phyloP scores from a whole-genome alignment of 37 sponge, comb jelly and placozoan genomes.

The Cliona cf. orientalis region DNA sequence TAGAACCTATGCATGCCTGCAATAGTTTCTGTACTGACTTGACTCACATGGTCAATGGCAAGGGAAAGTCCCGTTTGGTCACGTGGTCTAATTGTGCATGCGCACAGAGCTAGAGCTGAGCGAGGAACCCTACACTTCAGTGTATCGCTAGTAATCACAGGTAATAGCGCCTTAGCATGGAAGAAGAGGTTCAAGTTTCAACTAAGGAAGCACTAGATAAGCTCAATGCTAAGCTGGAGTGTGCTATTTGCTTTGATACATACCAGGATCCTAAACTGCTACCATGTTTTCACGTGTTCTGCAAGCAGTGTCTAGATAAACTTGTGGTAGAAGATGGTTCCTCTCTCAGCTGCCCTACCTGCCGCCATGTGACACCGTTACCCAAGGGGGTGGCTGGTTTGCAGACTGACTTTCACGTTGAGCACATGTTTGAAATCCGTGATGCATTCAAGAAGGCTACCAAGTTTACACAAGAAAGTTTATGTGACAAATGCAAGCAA shows the following conservation, averaged over 20 bases:
- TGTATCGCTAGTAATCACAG: too few relatives aligned
- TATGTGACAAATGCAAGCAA: conserved; percentile 25
- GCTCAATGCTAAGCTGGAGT: conserved; percentile 2
- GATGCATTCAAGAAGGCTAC: conserved; percentile 9
- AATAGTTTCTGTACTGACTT: too few relatives aligned
- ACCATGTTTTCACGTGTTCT: conserved; percentile 33
- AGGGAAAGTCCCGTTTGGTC: too few relatives aligned
- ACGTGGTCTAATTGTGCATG: too few relatives aligned
- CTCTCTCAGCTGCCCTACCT: conserved; percentile 11
- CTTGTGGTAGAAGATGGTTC: not conserved
- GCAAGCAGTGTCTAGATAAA: conserved; percentile 6
- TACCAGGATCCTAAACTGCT: conserved; percentile 25
- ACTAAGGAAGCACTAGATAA: conserved; percentile 17
- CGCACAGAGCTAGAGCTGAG: too few relatives aligned
- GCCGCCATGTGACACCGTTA: conserved; percentile 6
- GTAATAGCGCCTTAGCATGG: too few relatives aligned
- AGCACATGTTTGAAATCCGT: conserved; percentile 28
- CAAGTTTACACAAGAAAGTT: not conserved
- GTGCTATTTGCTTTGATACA: conserved; percentile 10
- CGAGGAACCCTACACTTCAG: too few relatives aligned
- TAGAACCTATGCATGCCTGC: too few relatives aligned
- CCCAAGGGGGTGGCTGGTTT: not conserved
- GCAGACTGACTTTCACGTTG: conserved; percentile 9
- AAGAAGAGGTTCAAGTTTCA: too few relatives aligned
- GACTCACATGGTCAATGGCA: too few relatives aligned